These are phyloP conservation scores for Epistrophella euchroma DNA, from an alignment of 2,888 invertebrate species.

Conservation along the genomic window DNA sequence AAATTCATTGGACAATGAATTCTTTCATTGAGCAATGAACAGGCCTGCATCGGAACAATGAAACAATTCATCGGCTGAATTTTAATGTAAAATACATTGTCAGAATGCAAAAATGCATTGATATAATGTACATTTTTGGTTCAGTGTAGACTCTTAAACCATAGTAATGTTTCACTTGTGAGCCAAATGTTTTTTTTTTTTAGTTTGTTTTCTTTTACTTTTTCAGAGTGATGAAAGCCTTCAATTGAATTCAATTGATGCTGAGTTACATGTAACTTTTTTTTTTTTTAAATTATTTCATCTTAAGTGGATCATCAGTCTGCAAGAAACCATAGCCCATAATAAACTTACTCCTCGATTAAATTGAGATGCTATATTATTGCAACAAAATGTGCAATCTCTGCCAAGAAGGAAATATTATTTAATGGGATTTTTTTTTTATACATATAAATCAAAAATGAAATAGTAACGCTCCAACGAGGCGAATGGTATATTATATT, in stretches of 20 bases:
- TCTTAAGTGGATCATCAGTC: constrained; percentile 21
- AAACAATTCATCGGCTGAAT: too few species aligned
- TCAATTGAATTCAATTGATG: constrained; percentile 51
- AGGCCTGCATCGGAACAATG: too few species aligned
- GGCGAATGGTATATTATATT: background rate
- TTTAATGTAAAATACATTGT: too few species aligned
- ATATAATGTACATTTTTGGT: too few species aligned
- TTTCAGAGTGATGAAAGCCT: constrained; percentile 40
- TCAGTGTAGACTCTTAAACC: constrained; percentile 24
- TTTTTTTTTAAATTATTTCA: background rate
- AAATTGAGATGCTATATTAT: constrained; percentile 24
- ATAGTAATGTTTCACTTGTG: constrained; percentile 37
- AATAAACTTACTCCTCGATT: background rate
- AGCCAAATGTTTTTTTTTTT: background rate
- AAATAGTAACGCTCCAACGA: background rate
- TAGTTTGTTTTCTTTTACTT: background rate
- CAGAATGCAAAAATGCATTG: too few species aligned
- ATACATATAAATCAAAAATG: constrained; percentile 7
- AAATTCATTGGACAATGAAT: too few species aligned
- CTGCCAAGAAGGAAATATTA: constrained; percentile 29
- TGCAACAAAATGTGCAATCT: constrained; percentile 27
- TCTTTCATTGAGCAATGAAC: too few species aligned
- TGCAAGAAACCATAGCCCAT: background rate
- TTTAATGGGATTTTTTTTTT: background rate
- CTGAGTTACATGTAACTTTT: constrained; percentile 21